Evolutionary conservation across 2,888 invertebrate species (phyloP).

Genomic region (Oscheius sp.): DNA sequence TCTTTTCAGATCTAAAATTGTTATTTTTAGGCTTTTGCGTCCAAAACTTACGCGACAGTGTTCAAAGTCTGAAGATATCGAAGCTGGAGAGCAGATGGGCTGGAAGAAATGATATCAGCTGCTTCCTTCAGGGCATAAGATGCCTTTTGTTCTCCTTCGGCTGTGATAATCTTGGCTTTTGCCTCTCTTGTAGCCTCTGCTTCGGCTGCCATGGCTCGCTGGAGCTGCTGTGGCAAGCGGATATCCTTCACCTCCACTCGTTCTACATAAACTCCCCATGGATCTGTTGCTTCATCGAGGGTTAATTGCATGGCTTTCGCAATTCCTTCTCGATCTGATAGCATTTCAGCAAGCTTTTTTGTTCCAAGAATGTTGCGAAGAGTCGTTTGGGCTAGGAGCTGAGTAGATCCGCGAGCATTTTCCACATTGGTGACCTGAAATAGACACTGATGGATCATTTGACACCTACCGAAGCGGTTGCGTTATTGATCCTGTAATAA

Average conservation of each 20-base stretch:
- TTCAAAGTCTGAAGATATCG: constrained; percentile 92
- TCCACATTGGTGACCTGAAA: constrained; percentile 73
- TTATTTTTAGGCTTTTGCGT: constrained; percentile 37
- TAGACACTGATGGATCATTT: neutral
- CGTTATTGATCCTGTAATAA: constrained; percentile 83
- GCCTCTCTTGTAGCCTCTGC: constrained; percentile 92
- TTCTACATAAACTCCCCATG: constrained; percentile 74
- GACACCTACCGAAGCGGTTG: constrained; percentile 78
- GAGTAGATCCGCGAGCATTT: constrained; percentile 71
- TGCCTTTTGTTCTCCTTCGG: constrained; percentile 86
- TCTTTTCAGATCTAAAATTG: constrained; percentile 66
- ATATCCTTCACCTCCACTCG: constrained; percentile 77
- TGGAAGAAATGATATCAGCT: constrained; percentile 84
- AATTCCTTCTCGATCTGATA: constrained; percentile 93
- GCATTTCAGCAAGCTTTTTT: constrained; percentile 91
- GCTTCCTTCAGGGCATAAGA: constrained; percentile 91
- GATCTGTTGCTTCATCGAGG: constrained; percentile 73
- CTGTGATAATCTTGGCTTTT: constrained; percentile 81
- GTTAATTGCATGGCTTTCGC: constrained; percentile 75
- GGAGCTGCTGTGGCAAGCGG: constrained; percentile 87
- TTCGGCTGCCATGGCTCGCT: constrained; percentile 94
- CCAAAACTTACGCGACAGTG: constrained; percentile 76
- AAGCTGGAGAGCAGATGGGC: constrained; percentile 90
- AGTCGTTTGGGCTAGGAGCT: constrained; percentile 73
- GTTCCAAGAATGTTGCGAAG: constrained; percentile 74